Evolutionary conservation across 2,888 invertebrate genomes (phyloP), one percentile per base, ranked within the genome.

Genomic region (Xiphydria camelus): DNA sequence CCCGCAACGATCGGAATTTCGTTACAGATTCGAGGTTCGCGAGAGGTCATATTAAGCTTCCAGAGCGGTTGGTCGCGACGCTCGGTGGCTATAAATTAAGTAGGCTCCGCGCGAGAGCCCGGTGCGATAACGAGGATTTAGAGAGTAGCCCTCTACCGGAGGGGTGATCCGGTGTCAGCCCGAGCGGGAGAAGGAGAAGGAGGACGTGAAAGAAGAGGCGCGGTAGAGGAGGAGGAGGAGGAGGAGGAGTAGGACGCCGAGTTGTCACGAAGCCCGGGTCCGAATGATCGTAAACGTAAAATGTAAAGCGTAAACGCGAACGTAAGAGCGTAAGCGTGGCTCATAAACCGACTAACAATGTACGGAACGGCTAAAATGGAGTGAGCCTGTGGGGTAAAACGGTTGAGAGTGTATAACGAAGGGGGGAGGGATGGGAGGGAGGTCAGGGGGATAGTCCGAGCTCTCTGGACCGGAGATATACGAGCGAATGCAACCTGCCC

Each of bases 401-500:
- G 26, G 40, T 46, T 46, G 32, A 33, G 31, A 42, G 40, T 32
- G 42, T 29, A 47, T 51, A 41, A 51, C 31, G 20, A 45, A 41
- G 38, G 37, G 26, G 29, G 38, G 38, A 38, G 40, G 33, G 41
- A 45, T 21, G 25, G 23, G 22, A 34, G 38, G 37, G 26, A 43
- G 39, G 17, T 32, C 31, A 14, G 20, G 20, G 7, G 19, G 26
- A 19, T 10, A 18, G 14, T 14, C 29, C 39, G 42, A 46, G 36
- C 31, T 39, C 32, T 35, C 17, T 12, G 19, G 37, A 35, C 18
- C 26, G 50, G 64, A 72, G 73, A 74, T 74, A 73, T 73, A 74
- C 69, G 73, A 71, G 67, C 69, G 63, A 68, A 56, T 64, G 62
- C 68, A 67, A 68, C 66, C 68, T 70, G 66, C 62, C 62, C 57